phyloP scores from a whole-genome alignment of 2,888 invertebrate species.

The Rhagonycha lutea region DNA sequence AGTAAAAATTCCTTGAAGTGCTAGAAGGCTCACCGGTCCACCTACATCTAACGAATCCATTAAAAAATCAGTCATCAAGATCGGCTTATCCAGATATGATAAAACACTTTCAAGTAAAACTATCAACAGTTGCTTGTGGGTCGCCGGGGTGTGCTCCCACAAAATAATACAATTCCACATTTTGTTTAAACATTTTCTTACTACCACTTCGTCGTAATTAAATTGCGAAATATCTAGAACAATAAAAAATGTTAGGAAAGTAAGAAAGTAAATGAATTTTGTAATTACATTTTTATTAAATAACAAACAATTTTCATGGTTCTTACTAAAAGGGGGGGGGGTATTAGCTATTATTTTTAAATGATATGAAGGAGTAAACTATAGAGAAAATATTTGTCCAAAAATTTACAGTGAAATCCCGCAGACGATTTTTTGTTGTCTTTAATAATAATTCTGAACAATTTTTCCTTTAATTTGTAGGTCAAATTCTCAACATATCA shows the following conservation, averaged over 20 bases:
- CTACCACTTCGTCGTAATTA: slow-evolving; percentile 62
- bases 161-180: slow-evolving; percentile 79
- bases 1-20: slow-evolving; percentile 88
- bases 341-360: no score
- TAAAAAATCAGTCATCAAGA: slow-evolving; percentile 87
- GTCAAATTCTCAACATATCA: no score
- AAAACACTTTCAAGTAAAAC: slow-evolving; percentile 82
- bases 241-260: slow-evolving; percentile 27
- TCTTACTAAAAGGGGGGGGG: no score
- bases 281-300: no score
- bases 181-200: slow-evolving; percentile 67
- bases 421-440: no score
- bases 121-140: slow-evolving; percentile 79
- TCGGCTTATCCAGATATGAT: slow-evolving; percentile 78
- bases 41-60: slow-evolving; percentile 87
- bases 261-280: slow-evolving; percentile 3
- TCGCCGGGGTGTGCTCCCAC: slow-evolving; percentile 69
- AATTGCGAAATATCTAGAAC: slow-evolving; percentile 50
- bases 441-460: no score
- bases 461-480: no score
- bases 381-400: no score
- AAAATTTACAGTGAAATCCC: no score
- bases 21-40: slow-evolving; percentile 85
- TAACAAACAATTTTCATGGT: no score
- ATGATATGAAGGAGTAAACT: no score